Evolutionary conservation across 2,888 invertebrate species (phyloP).

Genomic region (Dascillus cervinus): DNA sequence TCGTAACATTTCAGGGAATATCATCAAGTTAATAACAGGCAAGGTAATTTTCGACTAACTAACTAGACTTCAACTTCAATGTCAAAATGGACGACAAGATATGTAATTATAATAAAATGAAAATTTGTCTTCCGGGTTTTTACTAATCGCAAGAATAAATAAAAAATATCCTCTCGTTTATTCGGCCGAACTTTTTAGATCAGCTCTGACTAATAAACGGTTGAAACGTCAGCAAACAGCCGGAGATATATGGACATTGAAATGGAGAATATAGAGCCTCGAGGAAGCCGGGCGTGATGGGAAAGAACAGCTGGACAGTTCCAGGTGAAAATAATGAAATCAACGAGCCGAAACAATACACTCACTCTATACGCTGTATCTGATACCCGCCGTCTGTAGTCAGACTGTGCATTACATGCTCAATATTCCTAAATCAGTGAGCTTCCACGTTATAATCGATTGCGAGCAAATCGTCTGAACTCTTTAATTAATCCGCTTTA

Average conservation of each 20-base stretch:
- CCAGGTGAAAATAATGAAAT: constrained; percentile 45
- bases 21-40: no score
- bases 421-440: no score
- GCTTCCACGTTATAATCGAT: no score
- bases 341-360: constrained; percentile 42
- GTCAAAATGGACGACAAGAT: constrained; percentile 4
- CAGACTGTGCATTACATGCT: constrained; percentile 8
- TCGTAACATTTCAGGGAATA: no score
- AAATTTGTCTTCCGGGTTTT: constrained; percentile 5
- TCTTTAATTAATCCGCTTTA: no score
- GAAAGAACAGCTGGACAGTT: constrained; percentile 37
- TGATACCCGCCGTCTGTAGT: constrained; percentile 5
- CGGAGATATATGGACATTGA: constrained; percentile 40
- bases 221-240: constrained; percentile 31
- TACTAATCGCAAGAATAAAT: constrained; percentile 3
- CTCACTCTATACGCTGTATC: constrained; percentile 11
- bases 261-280: constrained; percentile 36
- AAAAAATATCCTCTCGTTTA: constrained; percentile 13
- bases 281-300: constrained; percentile 34
- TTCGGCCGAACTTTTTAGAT: no score
- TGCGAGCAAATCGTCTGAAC: no score
- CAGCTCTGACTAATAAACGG: constrained; percentile 38
- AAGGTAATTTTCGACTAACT: not conserved
- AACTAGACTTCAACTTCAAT: constrained; percentile 5
- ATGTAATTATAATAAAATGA: constrained; percentile 3